These are phyloP conservation scores for Dasysyrphus tricinctus DNA, from an alignment of 2,888 invertebrate genomes.

Conservation along the genomic window DNA sequence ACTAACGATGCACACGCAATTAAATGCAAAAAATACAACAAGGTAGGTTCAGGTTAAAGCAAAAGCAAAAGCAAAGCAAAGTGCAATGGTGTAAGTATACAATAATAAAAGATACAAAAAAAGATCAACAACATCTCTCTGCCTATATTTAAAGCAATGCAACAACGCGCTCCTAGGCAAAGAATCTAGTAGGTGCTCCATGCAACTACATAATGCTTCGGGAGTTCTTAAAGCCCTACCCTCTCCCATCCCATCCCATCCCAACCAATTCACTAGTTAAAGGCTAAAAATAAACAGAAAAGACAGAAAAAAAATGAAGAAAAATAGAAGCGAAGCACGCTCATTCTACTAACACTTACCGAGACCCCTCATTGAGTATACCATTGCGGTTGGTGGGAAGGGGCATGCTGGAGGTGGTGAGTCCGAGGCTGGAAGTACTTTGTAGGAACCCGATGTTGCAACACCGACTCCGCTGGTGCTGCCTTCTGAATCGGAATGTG, in stretches of 20 bases:
- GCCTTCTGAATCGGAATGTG: slow-evolving; percentile 83
- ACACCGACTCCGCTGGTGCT: slow-evolving; percentile 83
- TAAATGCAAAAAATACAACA: slow-evolving; percentile 56
- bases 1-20: slow-evolving; percentile 75
- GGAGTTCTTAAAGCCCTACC: slow-evolving; percentile 55
- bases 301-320: slow-evolving; percentile 54
- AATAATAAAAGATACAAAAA: slow-evolving; percentile 31
- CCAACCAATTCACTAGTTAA: slow-evolving; percentile 63
- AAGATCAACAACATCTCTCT: slow-evolving; percentile 64
- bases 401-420: slow-evolving; percentile 84
- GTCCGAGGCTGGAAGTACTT: slow-evolving; percentile 83
- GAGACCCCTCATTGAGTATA: slow-evolving; percentile 86
- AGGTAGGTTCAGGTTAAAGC: slow-evolving; percentile 27
- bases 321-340: slow-evolving; percentile 78
- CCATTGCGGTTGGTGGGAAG: slow-evolving; percentile 94
- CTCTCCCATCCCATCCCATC: slow-evolving; percentile 46
- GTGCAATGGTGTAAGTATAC: slow-evolving; percentile 39
- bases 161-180: slow-evolving; percentile 66
- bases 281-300: slow-evolving; percentile 73
- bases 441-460: slow-evolving; percentile 82
- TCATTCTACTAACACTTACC: slow-evolving; percentile 84
- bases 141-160: slow-evolving; percentile 71
- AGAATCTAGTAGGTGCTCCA: slow-evolving; percentile 64
- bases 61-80: background rate
- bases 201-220: slow-evolving; percentile 70